Percentiles rank a stretch among this genome's conserved stretches.
Evolutionary conservation across 2,888 invertebrate genomes (phyloP).

Genomic region (Nymphalis c-album): DNA sequence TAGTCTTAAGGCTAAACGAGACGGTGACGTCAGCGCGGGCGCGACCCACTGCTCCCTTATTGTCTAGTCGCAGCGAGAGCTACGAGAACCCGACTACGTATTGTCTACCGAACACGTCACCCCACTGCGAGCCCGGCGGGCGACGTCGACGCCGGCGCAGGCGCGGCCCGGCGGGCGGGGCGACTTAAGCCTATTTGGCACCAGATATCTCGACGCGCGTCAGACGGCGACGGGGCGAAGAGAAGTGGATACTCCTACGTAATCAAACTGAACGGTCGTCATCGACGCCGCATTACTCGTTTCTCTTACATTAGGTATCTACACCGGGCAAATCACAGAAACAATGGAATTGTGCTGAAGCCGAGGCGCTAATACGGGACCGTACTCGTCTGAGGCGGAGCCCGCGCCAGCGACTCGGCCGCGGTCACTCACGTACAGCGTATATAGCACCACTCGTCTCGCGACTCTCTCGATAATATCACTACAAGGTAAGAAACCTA

Average conservation of each 20-base stretch:
- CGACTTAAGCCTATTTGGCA: constrained; percentile 48
- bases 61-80: constrained; percentile 29
- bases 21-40: constrained; percentile 6
- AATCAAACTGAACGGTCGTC: not conserved
- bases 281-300: not conserved
- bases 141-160: not conserved
- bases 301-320: constrained; percentile 3
- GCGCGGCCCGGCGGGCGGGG: not conserved
- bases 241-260: constrained; percentile 13
- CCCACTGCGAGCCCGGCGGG: too few relatives aligned
- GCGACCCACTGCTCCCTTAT: constrained; percentile 20
- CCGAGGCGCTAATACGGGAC: not conserved
- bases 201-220: constrained; percentile 37
- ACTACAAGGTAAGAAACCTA: constrained; percentile 2
- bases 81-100: constrained; percentile 3
- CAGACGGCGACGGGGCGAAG: constrained; percentile 1
- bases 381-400: not conserved
- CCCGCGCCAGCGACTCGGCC: not conserved
- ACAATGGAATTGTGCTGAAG: constrained; percentile 22
- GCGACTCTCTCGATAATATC: constrained; percentile 8
- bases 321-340: constrained; percentile 29
- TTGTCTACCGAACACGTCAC: constrained; percentile 9
- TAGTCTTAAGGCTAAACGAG: constrained; percentile 37
- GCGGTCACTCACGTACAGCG: not conserved
- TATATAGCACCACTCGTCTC: constrained; percentile 7